phyloP scores from a whole-genome alignment of 1,140 invertebrate genomes.

The Bombus cullumanus region DNA sequence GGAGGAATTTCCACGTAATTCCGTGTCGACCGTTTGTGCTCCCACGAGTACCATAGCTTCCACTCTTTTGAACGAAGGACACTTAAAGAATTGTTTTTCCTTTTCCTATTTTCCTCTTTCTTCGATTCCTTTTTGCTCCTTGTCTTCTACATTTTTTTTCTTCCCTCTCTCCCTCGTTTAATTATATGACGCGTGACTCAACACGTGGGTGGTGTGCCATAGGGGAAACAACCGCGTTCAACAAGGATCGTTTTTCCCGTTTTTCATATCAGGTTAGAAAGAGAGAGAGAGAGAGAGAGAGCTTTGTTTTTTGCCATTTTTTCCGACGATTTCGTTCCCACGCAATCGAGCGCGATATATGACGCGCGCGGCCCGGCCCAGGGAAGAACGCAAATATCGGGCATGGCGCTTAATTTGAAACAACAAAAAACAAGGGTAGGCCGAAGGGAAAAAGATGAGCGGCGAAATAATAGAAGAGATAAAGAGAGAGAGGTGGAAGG shows the following conservation, averaged over 20 bases:
- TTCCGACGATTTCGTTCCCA: not conserved
- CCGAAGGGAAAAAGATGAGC: too few relatives aligned
- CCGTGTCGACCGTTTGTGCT: slow-evolving; percentile 24
- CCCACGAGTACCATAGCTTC: slow-evolving; percentile 45
- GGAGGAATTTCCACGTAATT: slow-evolving; percentile 20
- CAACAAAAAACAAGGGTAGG: not conserved
- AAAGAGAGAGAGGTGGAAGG: too few relatives aligned
- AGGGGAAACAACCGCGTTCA: not conserved
- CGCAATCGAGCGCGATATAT: not conserved
- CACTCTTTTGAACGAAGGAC: slow-evolving; percentile 45
- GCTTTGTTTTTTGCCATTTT: not conserved
- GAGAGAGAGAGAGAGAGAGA: not conserved
- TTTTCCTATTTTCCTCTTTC: not conserved
- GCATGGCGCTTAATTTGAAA: not conserved
- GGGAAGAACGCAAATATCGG: not conserved
- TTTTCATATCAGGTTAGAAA: not conserved
- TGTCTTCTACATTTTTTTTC: not conserved
- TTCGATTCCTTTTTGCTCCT: not conserved
- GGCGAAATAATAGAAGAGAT: not conserved
- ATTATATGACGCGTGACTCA: slow-evolving; percentile 23
- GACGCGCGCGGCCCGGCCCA: not conserved
- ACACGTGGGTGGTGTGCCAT: not conserved
- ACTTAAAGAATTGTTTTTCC: slow-evolving; percentile 37
- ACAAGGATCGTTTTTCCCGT: not conserved
- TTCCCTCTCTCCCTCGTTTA: not conserved